Evolutionary conservation across 2,797 vertebrate genomes (phyloP), one percentile per base, ranked within the genome.

Genomic region (Galaxias olidus): DNA sequence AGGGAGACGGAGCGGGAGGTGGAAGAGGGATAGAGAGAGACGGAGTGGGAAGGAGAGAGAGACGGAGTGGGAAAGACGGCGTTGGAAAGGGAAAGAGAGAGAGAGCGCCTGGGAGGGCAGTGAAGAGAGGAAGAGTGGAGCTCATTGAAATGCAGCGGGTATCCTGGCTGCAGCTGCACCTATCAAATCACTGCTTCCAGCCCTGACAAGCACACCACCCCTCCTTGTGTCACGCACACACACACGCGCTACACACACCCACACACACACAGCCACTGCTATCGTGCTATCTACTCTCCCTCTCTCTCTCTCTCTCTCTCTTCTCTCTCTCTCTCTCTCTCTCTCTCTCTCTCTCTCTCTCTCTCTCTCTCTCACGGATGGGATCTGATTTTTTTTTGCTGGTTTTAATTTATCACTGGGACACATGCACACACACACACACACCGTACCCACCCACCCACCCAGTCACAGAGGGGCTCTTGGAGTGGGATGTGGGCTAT

Each of bases 81-180:
- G 54, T 42, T 40, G 66, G 42, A 55, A 19, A 58, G 53, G 42
- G 17, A 61, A 58, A 44, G 52, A 65, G 64, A 74, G 55, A 44
- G 61, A 65, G 66, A 66, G n/a, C n/a, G n/a, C n/a, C 72, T 77
- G 79, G 75, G 76, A 82, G 72, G 77, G 77, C 79, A 79, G 78
- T 20, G 64, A 70, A 69, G 73, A 85, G 80, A 81, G 64, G 55
- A 74, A 81, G 79, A 72, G 79, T 67, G 52, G 66, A 80, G 71
- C 90, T 93, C 90, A 93, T 93, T 93, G 89, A 91, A 81, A 93
- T 93, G 87, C 91, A 90, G 87, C 85, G 87, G 86, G 91, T 88
- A 90, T 88, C 75, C 72, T 66, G 82, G 86, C 88, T 93, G 92
- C 92, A 93, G 92, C 91, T 93, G 92, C 91, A 89, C 88, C 91